Conservation (phyloP, 2,113 vertebrate species). For the Scatophagus argus region DNA sequence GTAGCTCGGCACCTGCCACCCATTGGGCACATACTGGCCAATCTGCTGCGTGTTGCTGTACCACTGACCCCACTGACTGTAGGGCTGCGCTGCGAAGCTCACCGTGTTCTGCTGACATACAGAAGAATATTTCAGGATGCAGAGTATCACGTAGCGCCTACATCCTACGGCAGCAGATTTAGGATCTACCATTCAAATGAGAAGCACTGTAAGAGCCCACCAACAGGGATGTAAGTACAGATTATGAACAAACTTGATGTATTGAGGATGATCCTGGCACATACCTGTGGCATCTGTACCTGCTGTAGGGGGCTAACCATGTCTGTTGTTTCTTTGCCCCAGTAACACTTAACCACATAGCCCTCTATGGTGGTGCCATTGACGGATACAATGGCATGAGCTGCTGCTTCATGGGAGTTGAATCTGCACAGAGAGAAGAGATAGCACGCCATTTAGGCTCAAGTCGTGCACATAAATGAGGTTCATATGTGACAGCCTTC, state of each 20-base stretch:
- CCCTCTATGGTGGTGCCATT: constrained; percentile 96
- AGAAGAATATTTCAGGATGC: constrained; percentile 39
- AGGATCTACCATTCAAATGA: not conserved
- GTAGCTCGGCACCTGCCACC: constrained; percentile 95
- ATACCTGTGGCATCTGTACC: constrained; percentile 82
- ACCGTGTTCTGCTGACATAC: constrained; percentile 88
- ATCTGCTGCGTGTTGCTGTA: constrained; percentile 95
- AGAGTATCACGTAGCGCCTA: constrained; percentile 15
- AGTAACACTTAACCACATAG: constrained; percentile 96
- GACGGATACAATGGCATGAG: constrained; percentile 96
- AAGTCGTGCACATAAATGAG: not conserved
- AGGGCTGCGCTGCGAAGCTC: constrained; percentile 91
- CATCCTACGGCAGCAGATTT: not conserved
- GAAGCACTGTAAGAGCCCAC: too few species aligned
- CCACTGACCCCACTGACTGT: constrained; percentile 97
- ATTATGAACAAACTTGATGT: not conserved
- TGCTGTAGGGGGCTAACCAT: constrained; percentile 92
- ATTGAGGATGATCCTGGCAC: not conserved
- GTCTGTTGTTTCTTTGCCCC: constrained; percentile 94
- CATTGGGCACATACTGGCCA: constrained; percentile 96
- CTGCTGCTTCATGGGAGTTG: constrained; percentile 94
- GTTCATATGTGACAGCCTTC: not conserved
- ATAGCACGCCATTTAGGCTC: too few species aligned
- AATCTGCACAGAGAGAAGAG: constrained; percentile 75
- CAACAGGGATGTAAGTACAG: not conserved